These are phyloP conservation scores for Artemia franciscana DNA, from an alignment of 1,140 invertebrate species.

Conservation along the genomic window DNA sequence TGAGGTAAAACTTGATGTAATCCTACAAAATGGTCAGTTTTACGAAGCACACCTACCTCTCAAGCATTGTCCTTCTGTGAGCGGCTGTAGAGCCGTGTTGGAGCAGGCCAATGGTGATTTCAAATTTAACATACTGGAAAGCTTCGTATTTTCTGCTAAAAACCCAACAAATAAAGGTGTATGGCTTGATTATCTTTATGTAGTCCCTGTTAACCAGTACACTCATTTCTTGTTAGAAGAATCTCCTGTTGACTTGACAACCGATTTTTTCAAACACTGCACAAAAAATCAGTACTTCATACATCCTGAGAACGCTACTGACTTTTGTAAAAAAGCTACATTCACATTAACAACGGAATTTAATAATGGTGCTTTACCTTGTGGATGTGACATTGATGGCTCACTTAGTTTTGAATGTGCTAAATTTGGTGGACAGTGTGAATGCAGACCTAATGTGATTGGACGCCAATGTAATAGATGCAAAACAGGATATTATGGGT, in stretches of 20 bases:
- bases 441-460: constrained; percentile 78
- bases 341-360: constrained; percentile 85
- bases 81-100: constrained; percentile 65
- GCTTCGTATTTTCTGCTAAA: constrained; percentile 40
- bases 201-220: constrained; percentile 51
- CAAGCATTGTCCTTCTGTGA: constrained; percentile 62
- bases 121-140: constrained; percentile 39
- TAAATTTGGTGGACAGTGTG: constrained; percentile 84
- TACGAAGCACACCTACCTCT: constrained; percentile 50
- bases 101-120: constrained; percentile 36
- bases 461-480: constrained; percentile 73
- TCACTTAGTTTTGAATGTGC: constrained; percentile 68
- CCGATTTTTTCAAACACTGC: constrained; percentile 70
- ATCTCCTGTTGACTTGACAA: constrained; percentile 57
- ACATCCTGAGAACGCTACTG: constrained; percentile 34
- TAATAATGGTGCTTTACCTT: constrained; percentile 71
- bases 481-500: constrained; percentile 75
- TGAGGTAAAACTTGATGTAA: constrained; percentile 36
- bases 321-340: constrained; percentile 67
- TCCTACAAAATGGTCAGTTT: constrained; percentile 57
- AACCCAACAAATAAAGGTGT: constrained; percentile 27
- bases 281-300: constrained; percentile 63
- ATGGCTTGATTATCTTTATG: constrained; percentile 61
- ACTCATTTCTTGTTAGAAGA: constrained; percentile 41
- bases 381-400: constrained; percentile 70